Evolutionary conservation across 1,140 invertebrate genomes (phyloP), one percentile per base, ranked within the genome.

Genomic region (Drosophila novamexicana): DNA sequence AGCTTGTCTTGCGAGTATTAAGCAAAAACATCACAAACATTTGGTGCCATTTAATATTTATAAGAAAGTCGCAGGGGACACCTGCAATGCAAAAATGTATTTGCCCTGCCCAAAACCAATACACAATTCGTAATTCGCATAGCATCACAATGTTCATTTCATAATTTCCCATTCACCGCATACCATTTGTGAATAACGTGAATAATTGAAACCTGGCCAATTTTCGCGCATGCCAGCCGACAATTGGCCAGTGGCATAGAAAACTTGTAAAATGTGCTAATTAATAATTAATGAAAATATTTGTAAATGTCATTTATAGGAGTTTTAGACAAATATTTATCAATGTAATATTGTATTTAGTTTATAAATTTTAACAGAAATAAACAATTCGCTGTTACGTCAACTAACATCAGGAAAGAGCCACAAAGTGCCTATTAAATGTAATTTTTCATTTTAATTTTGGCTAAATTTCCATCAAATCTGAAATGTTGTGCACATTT

Each of bases 191-290:
- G 67, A 82, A 79, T 82, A 73, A 79, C 79, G 56, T 86, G 70
- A 88, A 86, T 86, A 79, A 88, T 86, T 86, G 70, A 86, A 57
- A 70, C 22, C 64, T 54, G 71, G 63, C 54, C 79, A 88, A 86
- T 86, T 86, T 76, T 82, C 70, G 37, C 70, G 29, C 37, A 52
- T 82, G 79, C 67, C 79, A 61, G 58, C 39, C 54, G 70, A 84
- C 82, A 81, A 85, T 82, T 77, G 81, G 61, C 72, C 72, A 79
- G 68, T 62, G 42, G 8, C 57, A 45, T 47, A 12, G 14, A 36
- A 12, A 36, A 36, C 39, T 18, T 47, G 44, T 45, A 14, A 45
- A 59, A 47, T 47, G 7, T n/a, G 1, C 42, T 18, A 7, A 34
- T 36, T 12, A 10, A 45, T 32, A 57, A 16, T 42, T 44, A 6